Evolutionary conservation across 1,140 invertebrate species (phyloP).

Genomic region (Andricus grossulariae): DNA sequence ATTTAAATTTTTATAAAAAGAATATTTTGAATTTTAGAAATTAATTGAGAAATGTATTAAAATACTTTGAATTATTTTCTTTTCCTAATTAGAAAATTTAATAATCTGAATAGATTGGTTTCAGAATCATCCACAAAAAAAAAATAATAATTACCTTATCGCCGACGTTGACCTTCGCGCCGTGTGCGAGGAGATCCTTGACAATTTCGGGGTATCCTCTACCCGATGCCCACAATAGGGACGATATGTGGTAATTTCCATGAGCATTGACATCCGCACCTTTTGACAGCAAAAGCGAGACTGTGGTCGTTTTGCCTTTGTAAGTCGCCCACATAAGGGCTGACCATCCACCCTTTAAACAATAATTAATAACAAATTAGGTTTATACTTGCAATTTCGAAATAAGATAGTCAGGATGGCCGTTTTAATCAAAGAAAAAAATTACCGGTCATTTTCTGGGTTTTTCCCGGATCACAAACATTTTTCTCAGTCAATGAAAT

Average conservation of each 20-base stretch:
- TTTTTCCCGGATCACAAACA: too few relatives aligned
- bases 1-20: too few relatives aligned
- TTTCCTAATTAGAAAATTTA: too few relatives aligned
- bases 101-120: too few relatives aligned
- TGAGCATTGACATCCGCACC: conserved; percentile 96
- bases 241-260: conserved; percentile 96
- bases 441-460: too few relatives aligned
- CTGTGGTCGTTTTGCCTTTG: conserved; percentile 89
- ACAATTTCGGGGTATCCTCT: conserved; percentile 92
- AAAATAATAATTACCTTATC: conserved; percentile 82
- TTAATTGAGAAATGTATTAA: too few relatives aligned
- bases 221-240: conserved; percentile 95
- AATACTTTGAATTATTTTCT: too few relatives aligned
- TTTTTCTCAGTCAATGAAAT: too few relatives aligned
- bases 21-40: too few relatives aligned
- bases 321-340: conserved; percentile 98
- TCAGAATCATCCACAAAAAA: too few relatives aligned
- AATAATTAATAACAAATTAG: conserved; percentile 8
- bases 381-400: neutral
- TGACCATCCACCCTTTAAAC: conserved; percentile 94
- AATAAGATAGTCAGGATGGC: too few relatives aligned
- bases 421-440: too few relatives aligned
- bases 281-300: conserved; percentile 87
- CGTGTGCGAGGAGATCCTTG: conserved; percentile 86
- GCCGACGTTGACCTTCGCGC: conserved; percentile 93